Evolutionary conservation across 2,797 vertebrate species (phyloP), one percentile per base, ranked within the genome.

Genomic region (Lepilemur septentrionalis): DNA sequence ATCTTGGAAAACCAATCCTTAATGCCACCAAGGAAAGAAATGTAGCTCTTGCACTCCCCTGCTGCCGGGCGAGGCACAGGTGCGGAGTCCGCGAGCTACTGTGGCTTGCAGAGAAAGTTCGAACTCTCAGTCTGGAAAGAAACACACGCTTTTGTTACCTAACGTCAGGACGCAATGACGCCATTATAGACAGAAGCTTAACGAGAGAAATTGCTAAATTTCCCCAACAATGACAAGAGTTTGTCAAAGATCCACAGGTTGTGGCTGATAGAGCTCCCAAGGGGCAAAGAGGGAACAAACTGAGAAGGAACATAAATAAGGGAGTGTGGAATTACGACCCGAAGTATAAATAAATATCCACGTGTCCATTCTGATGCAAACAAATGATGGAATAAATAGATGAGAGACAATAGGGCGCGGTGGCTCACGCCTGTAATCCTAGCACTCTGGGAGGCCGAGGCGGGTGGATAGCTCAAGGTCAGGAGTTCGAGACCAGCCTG

Each of bases 191-290:
- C 12, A 70, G 70, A 50, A 57, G 0, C 1, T 72, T 87, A 78
- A 85, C 96, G 95, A 95, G 95, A 95, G 61, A 65, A 89, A 48
- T 20, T 73, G 43, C 22, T 75, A 41, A 90, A 63, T 94, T 70
- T 38, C 43, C 10, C 17, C 13, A 61, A 63, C 25, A 48, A 57
- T 46, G 25, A 25, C 32, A 3, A 20, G 50, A 57, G 43, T n/a
- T 22, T 57, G 7, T 69, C 72, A 86, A 22, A 78, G 65, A 57
- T 13, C 78, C 72, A 52, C 12, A 17, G 17, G 11, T 15, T 15
- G 38, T 41, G n/a, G 25, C 14, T 50, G 41, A 48, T 6, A 41
- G 70, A 78, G 80, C 28, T 22, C n/a, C 25, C n/a, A 84, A 14
- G 17, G 28, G 52, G 30, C 7, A 61, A 38, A 70, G 25, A 15